Evolutionary conservation across 2,888 invertebrate species (phyloP).

Genomic region (Leucozona laternaria): DNA sequence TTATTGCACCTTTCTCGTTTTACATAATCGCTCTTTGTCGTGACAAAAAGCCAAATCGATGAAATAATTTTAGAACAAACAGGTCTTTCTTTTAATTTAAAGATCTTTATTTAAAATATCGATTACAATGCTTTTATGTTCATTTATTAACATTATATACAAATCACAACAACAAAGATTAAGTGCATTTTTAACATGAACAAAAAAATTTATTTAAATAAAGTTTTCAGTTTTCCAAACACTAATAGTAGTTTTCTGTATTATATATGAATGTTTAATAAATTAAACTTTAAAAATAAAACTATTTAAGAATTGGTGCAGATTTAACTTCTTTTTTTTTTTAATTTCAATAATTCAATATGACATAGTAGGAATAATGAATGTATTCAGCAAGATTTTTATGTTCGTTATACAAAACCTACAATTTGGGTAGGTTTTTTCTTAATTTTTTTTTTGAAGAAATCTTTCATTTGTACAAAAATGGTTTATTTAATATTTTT

Average conservation of each 20-base stretch:
- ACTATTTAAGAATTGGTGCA: slow-evolving; percentile 13
- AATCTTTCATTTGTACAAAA: background rate
- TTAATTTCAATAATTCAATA: slow-evolving; percentile 8
- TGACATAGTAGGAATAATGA: background rate
- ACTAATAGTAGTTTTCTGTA: background rate
- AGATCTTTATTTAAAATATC: slow-evolving; percentile 68
- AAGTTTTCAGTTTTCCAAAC: slow-evolving; percentile 11
- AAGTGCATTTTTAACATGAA: slow-evolving; percentile 58
- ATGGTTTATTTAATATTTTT: background rate
- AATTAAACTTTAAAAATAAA: background rate
- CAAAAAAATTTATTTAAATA: slow-evolving; percentile 33
- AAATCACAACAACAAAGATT: slow-evolving; percentile 73
- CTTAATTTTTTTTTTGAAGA: background rate
- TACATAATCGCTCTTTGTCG: too few relatives aligned
- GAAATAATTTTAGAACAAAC: background rate
- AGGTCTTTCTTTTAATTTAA: slow-evolving; percentile 25
- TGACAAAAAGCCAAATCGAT: too few relatives aligned
- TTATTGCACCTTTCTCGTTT: too few relatives aligned
- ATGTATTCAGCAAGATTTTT: slow-evolving; percentile 36
- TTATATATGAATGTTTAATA: background rate
- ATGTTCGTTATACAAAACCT: background rate
- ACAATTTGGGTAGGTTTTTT: slow-evolving; percentile 4
- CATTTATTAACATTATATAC: slow-evolving; percentile 68
- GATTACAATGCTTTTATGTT: slow-evolving; percentile 66
- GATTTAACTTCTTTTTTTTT: background rate